Evolutionary conservation across 2,113 vertebrate genomes (phyloP).

Genomic region (Catharus bicknelli): DNA sequence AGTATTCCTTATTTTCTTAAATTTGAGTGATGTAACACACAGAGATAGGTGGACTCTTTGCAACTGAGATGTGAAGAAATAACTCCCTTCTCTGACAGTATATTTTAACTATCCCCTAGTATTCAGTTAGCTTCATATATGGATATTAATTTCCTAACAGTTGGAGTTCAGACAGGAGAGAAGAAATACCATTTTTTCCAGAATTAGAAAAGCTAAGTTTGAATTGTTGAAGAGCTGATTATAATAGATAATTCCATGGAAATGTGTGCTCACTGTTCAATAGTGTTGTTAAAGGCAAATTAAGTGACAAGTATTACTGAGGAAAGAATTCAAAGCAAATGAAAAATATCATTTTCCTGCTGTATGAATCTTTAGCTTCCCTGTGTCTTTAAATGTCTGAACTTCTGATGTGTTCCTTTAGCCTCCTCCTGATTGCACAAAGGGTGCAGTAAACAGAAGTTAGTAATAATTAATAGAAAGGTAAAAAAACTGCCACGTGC

Average conservation of each 20-base stretch:
- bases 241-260: neutral
- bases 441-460: neutral
- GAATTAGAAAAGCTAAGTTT: neutral
- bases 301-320: neutral
- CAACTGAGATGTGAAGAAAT: neutral
- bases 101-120: neutral
- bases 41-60: neutral
- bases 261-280: neutral
- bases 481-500: neutral
- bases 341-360: neutral
- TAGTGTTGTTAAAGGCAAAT: neutral
- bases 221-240: neutral
- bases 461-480: neutral
- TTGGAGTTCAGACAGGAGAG: neutral
- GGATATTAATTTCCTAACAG: neutral
- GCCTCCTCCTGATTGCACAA: neutral
- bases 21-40: neutral
- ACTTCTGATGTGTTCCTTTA: neutral
- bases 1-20: neutral
- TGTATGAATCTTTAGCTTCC: neutral
- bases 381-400: neutral
- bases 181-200: neutral
- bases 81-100: neutral
- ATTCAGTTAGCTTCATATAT: neutral
- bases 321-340: neutral